Base-by-base conservation (phyloP, 2,797 vertebrate species). In the Vespertilio murinus region DNA sequence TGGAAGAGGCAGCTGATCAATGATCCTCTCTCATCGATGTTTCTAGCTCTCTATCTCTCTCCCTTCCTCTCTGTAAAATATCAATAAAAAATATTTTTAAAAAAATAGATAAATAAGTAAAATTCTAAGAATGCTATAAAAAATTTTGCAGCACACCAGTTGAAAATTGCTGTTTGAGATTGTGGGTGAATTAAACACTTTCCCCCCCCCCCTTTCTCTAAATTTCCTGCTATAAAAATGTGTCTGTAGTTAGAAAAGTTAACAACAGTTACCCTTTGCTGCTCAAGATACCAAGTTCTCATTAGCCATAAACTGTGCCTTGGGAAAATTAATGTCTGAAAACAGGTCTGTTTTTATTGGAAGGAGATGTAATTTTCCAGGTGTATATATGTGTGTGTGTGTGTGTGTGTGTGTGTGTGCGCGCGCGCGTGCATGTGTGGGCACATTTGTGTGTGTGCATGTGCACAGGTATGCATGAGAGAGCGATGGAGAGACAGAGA, bases 221-320 rank as follows among this genome's bases (percentile, higher is more conserved):
- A 52, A 77, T 75, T 88, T 94, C 64, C 67, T 83, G 30, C 40
- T 49, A 9, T 87, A 64, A 25, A 42, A 30, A 64, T 18, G 16
- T 67, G 52, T 61, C 75, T 80, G 13, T 61, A 89, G 40, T 92
- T 93, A 52, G 75, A 78, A 94, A 95, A 74, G 7, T 56, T 78
- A 22, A 22, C 38, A 52, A 35, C 10, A 79, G 17, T 47, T 91
- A 59, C 35, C 18, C 42, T 94, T 93, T 83, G 33, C 54, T 91
- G 74, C 28, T 95, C n/a, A 74, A 49, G 54, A 35, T 64, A 35
- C 30, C 64, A 47, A 47, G 28, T 73, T 87, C n/a, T 67, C n/a
- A 40, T 81, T 42, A 56, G 33, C 33, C 54, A 40, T 33, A 49
- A 78, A 85, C 11, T 73, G 25, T 92, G n/a, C 56, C 45, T 59